Conservation (phyloP, 2,888 invertebrate species). For the Leptopilina myrica region DNA sequence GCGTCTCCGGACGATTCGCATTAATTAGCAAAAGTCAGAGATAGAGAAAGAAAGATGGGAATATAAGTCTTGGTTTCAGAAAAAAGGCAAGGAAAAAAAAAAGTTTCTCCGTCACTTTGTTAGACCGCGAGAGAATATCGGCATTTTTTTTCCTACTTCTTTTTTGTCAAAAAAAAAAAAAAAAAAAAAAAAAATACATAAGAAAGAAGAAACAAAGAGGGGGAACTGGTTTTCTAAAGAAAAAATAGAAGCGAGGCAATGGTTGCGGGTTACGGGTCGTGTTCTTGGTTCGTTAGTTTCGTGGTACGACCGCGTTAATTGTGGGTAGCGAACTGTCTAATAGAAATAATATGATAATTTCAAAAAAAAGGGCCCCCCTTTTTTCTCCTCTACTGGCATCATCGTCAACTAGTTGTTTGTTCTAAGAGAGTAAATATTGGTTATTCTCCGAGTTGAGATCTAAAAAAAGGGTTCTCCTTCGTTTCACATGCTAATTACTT, state of each 20-base stretch:
- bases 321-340: constrained; percentile 74
- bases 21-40: constrained; percentile 70
- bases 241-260: constrained; percentile 43
- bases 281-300: constrained; percentile 72
- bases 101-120: constrained; percentile 63
- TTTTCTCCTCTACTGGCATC: constrained; percentile 44
- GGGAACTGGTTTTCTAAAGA: constrained; percentile 66
- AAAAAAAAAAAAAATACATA: no score
- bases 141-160: constrained; percentile 45
- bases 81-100: constrained; percentile 62
- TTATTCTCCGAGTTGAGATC: not conserved
- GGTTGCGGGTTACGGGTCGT: constrained; percentile 46
- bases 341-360: constrained; percentile 75
- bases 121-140: constrained; percentile 57
- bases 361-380: constrained; percentile 46
- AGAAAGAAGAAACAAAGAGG: not conserved
- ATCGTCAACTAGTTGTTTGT: constrained; percentile 36
- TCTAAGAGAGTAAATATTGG: constrained; percentile 60
- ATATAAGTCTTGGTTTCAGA: constrained; percentile 15
- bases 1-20: constrained; percentile 61
- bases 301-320: constrained; percentile 72
- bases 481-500: constrained; percentile 61
- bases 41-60: constrained; percentile 50
- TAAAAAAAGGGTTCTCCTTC: constrained; percentile 49
- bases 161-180: constrained; percentile 15